These are phyloP conservation scores for Polypterus bichir DNA, from an alignment of 2,113 vertebrate species.

Conservation along the genomic window DNA sequence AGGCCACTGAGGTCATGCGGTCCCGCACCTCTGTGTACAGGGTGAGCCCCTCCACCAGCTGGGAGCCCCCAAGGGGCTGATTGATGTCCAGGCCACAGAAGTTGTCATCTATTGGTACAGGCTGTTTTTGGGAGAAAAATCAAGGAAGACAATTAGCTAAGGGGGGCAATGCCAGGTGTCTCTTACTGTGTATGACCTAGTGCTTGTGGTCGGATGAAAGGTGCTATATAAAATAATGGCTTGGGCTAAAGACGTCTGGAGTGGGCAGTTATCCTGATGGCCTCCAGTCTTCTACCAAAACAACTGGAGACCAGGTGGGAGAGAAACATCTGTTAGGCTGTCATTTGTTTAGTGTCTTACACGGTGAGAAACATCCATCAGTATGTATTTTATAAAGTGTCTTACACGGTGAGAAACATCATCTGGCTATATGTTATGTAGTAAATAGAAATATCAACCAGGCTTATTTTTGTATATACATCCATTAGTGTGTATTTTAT, in stretches of 20 bases:
- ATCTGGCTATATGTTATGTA: too few relatives aligned
- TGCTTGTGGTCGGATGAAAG: not conserved
- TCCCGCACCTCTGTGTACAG: slow-evolving; percentile 83
- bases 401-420: too few relatives aligned
- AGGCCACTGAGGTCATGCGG: slow-evolving; percentile 87
- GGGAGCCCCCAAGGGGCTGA: slow-evolving; percentile 87
- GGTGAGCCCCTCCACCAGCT: slow-evolving; percentile 74
- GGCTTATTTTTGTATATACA: too few relatives aligned
- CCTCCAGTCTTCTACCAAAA: too few relatives aligned
- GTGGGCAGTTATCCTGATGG: too few relatives aligned
- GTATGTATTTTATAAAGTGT: too few relatives aligned
- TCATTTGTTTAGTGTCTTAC: too few relatives aligned
- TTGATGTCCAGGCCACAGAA: slow-evolving; percentile 98
- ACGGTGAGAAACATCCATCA: too few relatives aligned
- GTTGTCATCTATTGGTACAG: slow-evolving; percentile 91
- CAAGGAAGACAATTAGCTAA: not conserved
- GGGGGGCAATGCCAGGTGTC: slow-evolving; percentile 1
- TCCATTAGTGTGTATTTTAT: too few relatives aligned
- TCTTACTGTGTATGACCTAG: not conserved
- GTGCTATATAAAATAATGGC: not conserved
- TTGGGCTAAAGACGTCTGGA: not conserved
- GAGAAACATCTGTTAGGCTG: too few relatives aligned
- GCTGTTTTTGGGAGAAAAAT: slow-evolving; percentile 41
- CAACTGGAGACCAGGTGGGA: too few relatives aligned
- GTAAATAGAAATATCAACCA: too few relatives aligned